phyloP scores from a whole-genome alignment of 2,113 vertebrate genomes.

The Oncorhynchus nerka region DNA sequence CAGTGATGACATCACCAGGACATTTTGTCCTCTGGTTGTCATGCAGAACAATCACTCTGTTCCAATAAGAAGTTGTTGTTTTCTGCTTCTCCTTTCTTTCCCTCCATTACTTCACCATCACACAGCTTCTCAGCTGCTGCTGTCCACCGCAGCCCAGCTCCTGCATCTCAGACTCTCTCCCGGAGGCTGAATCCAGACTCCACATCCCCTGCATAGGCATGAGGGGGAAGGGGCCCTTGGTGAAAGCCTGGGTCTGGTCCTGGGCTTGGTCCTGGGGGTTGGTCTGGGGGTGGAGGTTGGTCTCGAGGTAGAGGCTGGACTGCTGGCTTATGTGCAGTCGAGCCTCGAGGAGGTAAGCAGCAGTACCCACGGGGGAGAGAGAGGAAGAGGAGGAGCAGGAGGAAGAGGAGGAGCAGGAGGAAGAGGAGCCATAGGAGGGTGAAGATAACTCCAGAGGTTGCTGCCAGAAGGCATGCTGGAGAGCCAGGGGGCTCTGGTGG shows the following conservation, averaged over 20 bases:
- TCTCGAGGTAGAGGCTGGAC: conserved; percentile 24
- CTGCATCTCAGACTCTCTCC: conserved; percentile 58
- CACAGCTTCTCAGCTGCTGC: conserved; percentile 80
- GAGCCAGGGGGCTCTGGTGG: conserved; percentile 66
- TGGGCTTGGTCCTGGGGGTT: conserved; percentile 37
- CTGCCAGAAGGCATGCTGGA: conserved; percentile 63
- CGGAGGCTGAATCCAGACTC: conserved; percentile 68
- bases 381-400: conserved; percentile 74
- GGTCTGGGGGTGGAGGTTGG: conserved; percentile 19
- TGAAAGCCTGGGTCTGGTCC: conserved; percentile 47
- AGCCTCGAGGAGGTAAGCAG: conserved; percentile 85
- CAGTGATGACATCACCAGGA: background rate
- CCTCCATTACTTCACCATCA: conserved; percentile 84
- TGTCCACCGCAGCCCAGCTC: conserved; percentile 59
- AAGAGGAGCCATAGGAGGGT: conserved; percentile 49
- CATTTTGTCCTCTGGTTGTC: background rate
- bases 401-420: conserved; percentile 59
- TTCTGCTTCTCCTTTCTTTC: background rate
- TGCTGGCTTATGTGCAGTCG: conserved; percentile 83
- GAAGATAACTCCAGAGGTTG: conserved; percentile 40
- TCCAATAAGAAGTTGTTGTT: background rate
- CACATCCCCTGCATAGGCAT: conserved; percentile 76
- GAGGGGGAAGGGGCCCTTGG: conserved; percentile 51
- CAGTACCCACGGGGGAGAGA: conserved; percentile 81
- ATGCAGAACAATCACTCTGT: conserved; percentile 2